Conservation (phyloP, 2,797 vertebrate genomes). For the Halcyon smyrnensis region DNA sequence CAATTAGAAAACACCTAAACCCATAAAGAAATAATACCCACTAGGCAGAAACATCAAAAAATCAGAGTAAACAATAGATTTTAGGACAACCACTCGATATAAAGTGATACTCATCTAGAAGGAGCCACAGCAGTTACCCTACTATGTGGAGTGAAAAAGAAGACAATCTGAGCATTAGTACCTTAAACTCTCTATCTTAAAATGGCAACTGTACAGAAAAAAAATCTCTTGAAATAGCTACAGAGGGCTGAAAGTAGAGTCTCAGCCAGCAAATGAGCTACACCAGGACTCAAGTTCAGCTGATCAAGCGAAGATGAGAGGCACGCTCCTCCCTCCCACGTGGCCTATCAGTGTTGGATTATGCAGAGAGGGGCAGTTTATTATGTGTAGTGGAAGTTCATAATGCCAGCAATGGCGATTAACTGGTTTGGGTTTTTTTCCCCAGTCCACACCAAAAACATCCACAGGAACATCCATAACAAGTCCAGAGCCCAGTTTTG, state of each 20-base stretch:
- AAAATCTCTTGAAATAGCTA: background rate
- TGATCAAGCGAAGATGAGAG: background rate
- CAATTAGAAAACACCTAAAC: background rate
- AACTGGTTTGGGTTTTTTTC: background rate
- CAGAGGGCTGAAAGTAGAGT: background rate
- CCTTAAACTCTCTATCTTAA: background rate
- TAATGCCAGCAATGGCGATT: background rate
- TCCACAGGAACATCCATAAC: background rate
- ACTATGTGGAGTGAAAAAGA: background rate
- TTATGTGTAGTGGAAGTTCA: background rate
- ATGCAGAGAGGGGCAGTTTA: background rate
- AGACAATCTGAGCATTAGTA: background rate
- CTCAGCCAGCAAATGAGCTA: background rate
- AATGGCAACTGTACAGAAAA: background rate
- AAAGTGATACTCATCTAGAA: background rate
- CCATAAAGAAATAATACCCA: background rate
- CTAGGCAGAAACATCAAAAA: background rate
- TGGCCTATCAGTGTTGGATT: background rate
- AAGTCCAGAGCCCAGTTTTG: background rate
- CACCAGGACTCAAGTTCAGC: background rate
- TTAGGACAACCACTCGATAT: background rate
- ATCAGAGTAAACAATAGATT: background rate
- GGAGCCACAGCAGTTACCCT: background rate
- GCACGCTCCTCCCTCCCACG: background rate
- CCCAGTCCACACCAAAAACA: background rate